Base-by-base conservation (phyloP, 2,113 vertebrate genomes). In the Onychostruthus taczanowskii region DNA sequence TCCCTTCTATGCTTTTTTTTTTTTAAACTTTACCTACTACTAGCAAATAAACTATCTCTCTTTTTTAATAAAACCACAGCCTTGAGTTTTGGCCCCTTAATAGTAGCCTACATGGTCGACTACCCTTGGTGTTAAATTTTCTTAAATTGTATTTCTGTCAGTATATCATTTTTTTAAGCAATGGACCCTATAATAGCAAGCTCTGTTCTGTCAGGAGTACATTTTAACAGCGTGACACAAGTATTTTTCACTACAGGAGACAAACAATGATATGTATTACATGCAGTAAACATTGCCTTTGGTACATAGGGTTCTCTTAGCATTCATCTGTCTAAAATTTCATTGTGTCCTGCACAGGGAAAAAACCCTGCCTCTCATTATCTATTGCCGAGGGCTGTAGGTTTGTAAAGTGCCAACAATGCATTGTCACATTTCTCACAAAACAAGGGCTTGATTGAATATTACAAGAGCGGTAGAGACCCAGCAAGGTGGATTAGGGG, bases 131-230 rank as follows among this genome's bases (percentile, higher is more conserved):
- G 98, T 97, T 98, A 98, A 98, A 98, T 98, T 98, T 98, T 98
- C 97, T 98, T 98, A 98, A 98, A 98, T 98, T 98, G 98, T 98
- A 97, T 98, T 98, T 98, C 97, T 98, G 98, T 98, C 98, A 97
- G 97, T 98, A 96, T 98, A 98, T 98, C 97, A 97, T 98, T 98
- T 98, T 98, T 98, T 97, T 96, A 97, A 98, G 98, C 98, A 98
- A 97, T 97, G 98, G 97, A 97, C 97, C 97, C 98, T 98, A 97
- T 98, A 98, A 97, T 97, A 97, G 98, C 97, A 95, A 97, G 97
- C 96, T 95, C 96, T 97, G 97, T 97, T 97, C 97, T 98, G 98
- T 98, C 98, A 98, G 97, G 96, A 97, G 98, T 97, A 97, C 97
- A 98, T 98, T 98, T 98, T 97, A 98, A 97, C 98, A 98, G 97